Evolutionary conservation across 2,888 invertebrate genomes (phyloP), one percentile per base, ranked within the genome.

Genomic region (Scaptomyza reducta): DNA sequence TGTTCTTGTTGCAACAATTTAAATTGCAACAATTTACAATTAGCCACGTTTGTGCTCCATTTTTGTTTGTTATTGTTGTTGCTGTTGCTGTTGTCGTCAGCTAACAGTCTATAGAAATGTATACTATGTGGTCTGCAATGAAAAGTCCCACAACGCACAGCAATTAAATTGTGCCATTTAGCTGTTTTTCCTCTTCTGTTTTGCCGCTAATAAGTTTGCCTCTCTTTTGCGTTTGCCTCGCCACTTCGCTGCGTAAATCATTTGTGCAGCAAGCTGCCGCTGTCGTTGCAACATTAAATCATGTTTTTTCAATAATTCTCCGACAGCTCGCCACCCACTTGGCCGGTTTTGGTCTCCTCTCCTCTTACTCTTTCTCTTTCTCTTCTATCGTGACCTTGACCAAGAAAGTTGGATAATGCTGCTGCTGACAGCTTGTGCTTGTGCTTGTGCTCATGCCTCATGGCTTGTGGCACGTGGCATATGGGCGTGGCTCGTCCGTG

Each of bases 11-110:
- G 78, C 77, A 87, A 86, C 89, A 87, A 89, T 84, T 88, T 88
- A 75, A 88, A 88, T 86, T 88, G 88, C 82, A 81, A 81, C 85
- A 85, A 86, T 89, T 89, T 89, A 77, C 86, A 87, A 89, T 89
- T 89, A 89, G 88, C 87, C 86, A 85, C 85, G 80, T 79, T 78
- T 87, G 83, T 83, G 87, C 85, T 78, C 87, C 74, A 85, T 78
- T 84, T 83, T 79, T 16, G 40, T 85, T 69, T 67, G 79, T 73
- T 63, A 47, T 68, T 69, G 85, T 74, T 65, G 61, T 64, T 65
- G 31, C 10, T 9, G 31, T 31, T 9, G 31, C 10, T 9, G 10
- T 31, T 3, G 61, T 64, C 55, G 40, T n/a, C 62, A 35, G 41
- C 51, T 77, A 77, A 76, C 73, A 77, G 77, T 77, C 54, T 38